Percentiles rank a stretch among this genome's conserved stretches.
Conservation (phyloP, 2,888 invertebrate genomes). For the Cremastinae sp. region DNA sequence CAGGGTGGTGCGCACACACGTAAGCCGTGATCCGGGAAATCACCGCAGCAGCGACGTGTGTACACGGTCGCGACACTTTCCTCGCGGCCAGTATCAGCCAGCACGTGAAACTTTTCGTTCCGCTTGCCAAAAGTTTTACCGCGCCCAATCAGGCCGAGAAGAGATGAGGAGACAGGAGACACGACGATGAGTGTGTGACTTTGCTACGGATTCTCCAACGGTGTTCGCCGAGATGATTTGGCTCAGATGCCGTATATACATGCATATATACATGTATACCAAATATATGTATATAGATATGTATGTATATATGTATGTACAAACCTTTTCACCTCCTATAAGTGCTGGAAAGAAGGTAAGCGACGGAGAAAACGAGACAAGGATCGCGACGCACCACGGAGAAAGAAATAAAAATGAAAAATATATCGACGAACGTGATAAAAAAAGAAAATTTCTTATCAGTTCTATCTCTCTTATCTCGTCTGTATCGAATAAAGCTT, state of each 20-base stretch:
- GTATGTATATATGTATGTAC: constrained; percentile 42
- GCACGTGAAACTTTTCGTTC: constrained; percentile 64
- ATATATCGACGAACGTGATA: constrained; percentile 10
- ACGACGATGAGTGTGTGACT: constrained; percentile 68
- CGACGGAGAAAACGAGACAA: constrained; percentile 5
- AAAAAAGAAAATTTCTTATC: constrained; percentile 27
- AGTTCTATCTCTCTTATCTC: constrained; percentile 23
- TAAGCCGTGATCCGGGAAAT: constrained; percentile 40
- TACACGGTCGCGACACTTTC: constrained; percentile 49
- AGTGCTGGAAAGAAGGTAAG: constrained; percentile 8
- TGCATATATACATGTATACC: constrained; percentile 43
- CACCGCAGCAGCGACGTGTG: constrained; percentile 34
- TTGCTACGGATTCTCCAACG: too few relatives aligned
- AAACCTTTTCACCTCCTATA: constrained; percentile 46
- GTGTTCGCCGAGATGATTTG: constrained; percentile 61
- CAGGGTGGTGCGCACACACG: too few relatives aligned
- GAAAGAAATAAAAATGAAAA: constrained; percentile 12
- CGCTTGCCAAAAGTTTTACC: constrained; percentile 64
- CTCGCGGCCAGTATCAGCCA: constrained; percentile 25
- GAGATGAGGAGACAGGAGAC: constrained; percentile 40
- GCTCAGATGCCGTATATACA: constrained; percentile 62
- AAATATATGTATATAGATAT: too few relatives aligned
- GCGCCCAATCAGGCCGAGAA: constrained; percentile 62
- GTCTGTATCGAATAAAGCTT: constrained; percentile 13
- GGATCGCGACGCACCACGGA: neutral